phyloP scores from a whole-genome alignment of 2,797 vertebrate species.

The Austrolebias charrua region DNA sequence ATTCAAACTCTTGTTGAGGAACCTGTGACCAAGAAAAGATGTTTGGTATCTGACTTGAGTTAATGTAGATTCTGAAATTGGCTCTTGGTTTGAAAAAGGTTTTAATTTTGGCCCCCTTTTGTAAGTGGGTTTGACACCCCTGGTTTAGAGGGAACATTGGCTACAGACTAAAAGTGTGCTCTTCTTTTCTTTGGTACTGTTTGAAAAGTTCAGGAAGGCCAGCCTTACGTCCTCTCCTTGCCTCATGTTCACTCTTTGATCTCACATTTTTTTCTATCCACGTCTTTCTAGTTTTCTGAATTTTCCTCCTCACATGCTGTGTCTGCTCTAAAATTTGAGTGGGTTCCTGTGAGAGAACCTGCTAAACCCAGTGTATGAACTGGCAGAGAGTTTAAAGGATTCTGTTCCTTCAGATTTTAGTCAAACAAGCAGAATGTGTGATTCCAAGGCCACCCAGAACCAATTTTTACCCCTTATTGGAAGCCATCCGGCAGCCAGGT shows the following conservation, averaged over 20 bases:
- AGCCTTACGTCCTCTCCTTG: slow-evolving; percentile 23
- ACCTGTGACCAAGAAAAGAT: too few species aligned
- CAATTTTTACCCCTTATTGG: slow-evolving; percentile 37
- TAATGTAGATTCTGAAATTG: too few species aligned
- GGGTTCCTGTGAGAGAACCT: slow-evolving; percentile 59
- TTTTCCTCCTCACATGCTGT: slow-evolving; percentile 30
- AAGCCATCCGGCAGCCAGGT: slow-evolving; percentile 66
- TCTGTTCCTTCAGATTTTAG: slow-evolving; percentile 52
- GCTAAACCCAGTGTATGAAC: slow-evolving; percentile 63
- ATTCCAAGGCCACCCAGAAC: slow-evolving; percentile 73
- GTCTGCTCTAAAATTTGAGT: slow-evolving; percentile 57
- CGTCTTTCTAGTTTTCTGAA: slow-evolving; percentile 25
- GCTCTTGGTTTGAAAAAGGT: too few species aligned
- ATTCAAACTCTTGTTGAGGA: too few species aligned
- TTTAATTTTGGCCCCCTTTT: too few species aligned
- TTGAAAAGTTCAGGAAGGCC: slow-evolving; percentile 23
- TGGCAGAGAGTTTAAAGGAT: slow-evolving; percentile 56
- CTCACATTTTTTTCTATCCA: slow-evolving; percentile 27
- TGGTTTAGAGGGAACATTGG: too few species aligned
- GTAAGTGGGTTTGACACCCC: too few species aligned
- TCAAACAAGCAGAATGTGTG: slow-evolving; percentile 50
- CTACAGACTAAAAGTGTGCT: slow-evolving; percentile 16
- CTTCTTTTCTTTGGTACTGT: slow-evolving; percentile 16
- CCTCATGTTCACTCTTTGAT: slow-evolving; percentile 47
- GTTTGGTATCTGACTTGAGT: too few species aligned